phyloP scores from a whole-genome alignment of 2,113 vertebrate genomes.

The Myotis davidii region DNA sequence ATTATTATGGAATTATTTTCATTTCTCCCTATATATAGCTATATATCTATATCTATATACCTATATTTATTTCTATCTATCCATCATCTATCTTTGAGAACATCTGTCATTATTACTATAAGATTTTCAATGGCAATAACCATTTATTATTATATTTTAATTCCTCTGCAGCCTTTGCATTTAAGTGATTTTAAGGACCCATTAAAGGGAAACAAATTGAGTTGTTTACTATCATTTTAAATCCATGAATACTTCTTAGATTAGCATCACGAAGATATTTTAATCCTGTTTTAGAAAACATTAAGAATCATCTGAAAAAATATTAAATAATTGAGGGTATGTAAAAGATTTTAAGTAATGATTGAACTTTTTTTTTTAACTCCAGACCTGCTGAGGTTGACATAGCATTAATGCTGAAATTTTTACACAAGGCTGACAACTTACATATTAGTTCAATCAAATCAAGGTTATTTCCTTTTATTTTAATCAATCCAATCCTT shows the following conservation, averaged over 20 bases:
- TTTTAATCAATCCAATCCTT: constrained; percentile 48
- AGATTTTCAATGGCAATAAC: neutral
- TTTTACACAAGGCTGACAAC: constrained; percentile 1
- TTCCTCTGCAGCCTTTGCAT: neutral
- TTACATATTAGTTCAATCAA: constrained; percentile 59
- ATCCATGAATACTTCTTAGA: neutral
- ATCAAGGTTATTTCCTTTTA: constrained; percentile 41
- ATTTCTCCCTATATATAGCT: neutral
- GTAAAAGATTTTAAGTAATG: neutral
- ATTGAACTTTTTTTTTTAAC: neutral
- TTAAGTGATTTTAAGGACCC: neutral
- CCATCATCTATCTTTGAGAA: neutral
- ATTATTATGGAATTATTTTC: neutral
- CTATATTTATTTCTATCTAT: neutral
- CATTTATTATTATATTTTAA: neutral
- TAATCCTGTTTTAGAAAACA: neutral
- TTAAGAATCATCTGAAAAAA: neutral
- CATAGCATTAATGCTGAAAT: neutral
- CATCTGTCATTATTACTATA: neutral
- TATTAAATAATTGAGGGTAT: neutral
- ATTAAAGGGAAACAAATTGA: neutral
- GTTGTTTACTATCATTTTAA: neutral
- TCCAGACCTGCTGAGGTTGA: neutral
- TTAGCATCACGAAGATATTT: neutral
- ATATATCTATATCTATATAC: neutral